These are phyloP conservation scores for Beroe ovata DNA, from an alignment of 37 sponge, comb jelly and placozoan genomes.

Conservation along the genomic window DNA sequence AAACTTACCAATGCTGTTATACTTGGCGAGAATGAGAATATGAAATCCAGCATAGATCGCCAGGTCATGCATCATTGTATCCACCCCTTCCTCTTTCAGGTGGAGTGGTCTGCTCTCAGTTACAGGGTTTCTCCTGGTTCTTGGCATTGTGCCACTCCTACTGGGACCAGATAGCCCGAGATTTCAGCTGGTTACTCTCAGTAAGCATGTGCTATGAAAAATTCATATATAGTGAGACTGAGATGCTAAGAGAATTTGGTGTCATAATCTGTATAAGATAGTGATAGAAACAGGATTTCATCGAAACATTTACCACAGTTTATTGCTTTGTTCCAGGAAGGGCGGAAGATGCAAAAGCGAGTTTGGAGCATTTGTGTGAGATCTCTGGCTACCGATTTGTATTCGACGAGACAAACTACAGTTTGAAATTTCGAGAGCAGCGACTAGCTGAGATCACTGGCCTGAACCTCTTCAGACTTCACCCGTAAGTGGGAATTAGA, in stretches of 20 bases:
- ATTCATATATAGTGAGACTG: too few relatives aligned
- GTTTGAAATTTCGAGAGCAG: slow-evolving; percentile 5
- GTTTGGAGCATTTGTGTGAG: not conserved
- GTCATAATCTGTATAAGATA: not conserved
- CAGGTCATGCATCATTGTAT: too few relatives aligned
- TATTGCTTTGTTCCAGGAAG: not conserved
- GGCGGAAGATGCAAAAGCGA: not conserved
- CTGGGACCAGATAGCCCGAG: slow-evolving; percentile 25
- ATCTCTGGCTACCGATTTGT: not conserved
- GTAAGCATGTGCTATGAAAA: too few relatives aligned
- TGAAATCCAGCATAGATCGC: too few relatives aligned
- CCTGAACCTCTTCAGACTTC: slow-evolving; percentile 3
- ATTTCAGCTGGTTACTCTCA: slow-evolving; percentile 8
- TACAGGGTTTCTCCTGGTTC: not conserved
- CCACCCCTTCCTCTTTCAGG: not conserved
- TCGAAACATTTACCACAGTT: not conserved
- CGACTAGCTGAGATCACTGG: slow-evolving; percentile 21
- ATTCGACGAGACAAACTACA: not conserved
- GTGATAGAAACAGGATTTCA: too few relatives aligned
- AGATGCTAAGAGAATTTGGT: too few relatives aligned
- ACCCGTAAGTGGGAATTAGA: slow-evolving; percentile 34
- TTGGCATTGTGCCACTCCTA: not conserved
- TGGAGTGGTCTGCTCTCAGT: not conserved
- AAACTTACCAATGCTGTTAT: too few relatives aligned
- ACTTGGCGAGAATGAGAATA: too few relatives aligned